Percentiles rank a stretch among this genome's conserved stretches.
Evolutionary conservation across 2,113 vertebrate genomes (phyloP).

Genomic region (Charadrius vociferus): DNA sequence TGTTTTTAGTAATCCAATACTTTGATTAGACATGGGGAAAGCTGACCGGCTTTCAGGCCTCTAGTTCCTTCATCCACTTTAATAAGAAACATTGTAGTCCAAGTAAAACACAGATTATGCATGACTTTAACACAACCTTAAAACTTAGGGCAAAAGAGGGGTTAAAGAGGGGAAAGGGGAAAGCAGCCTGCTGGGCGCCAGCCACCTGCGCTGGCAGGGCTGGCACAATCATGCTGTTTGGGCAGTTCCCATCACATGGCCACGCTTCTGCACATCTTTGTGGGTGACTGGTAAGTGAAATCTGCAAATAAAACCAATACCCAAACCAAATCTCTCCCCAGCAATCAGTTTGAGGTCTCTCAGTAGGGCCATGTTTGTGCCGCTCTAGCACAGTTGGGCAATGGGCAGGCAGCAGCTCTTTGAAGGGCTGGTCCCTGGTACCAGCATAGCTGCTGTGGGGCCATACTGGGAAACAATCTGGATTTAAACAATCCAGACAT

Average conservation of each 20-base stretch:
- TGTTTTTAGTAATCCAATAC: background rate
- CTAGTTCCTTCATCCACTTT: background rate
- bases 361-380: rapidly evolving
- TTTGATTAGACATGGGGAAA: background rate
- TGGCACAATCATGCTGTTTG: rapidly evolving
- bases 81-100: background rate
- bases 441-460: background rate
- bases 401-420: background rate
- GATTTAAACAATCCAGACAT: background rate
- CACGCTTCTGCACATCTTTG: background rate
- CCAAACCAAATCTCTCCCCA: background rate
- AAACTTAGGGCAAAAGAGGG: background rate
- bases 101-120: background rate
- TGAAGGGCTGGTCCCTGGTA: background rate
- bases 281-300: background rate
- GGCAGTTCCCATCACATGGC: background rate
- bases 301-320: background rate
- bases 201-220: background rate
- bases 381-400: rapidly evolving
- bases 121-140: background rate
- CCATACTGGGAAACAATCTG: background rate
- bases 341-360: rapidly evolving
- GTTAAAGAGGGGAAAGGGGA: background rate
- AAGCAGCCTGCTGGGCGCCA: background rate
- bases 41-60: background rate